Conservation (phyloP, 1,140 invertebrate species). For the Cyphomyrmex costatus region DNA sequence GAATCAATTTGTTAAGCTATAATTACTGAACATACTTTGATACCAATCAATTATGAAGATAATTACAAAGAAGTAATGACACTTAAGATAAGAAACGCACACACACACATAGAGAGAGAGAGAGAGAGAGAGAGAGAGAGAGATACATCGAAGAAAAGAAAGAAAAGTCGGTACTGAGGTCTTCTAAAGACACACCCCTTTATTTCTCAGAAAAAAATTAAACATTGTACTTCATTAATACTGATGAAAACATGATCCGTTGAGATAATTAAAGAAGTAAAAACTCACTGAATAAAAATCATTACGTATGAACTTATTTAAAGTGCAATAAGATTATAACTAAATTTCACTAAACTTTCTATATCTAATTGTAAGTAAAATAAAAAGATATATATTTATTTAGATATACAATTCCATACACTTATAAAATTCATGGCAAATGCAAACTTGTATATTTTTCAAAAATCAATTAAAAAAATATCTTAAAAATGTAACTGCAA, state of each 20-base stretch:
- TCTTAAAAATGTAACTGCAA: neutral
- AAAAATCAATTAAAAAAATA: neutral
- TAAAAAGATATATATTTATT: neutral
- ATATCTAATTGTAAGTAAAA: neutral
- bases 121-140: too few species aligned
- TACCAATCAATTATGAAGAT: constrained; percentile 16
- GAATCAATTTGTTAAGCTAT: neutral
- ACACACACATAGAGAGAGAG: too few species aligned
- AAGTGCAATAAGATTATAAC: neutral
- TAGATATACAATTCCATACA: neutral
- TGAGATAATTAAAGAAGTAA: too few species aligned
- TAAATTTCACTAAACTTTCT: constrained; percentile 11
- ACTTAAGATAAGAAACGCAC: too few species aligned
- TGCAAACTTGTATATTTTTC: neutral
- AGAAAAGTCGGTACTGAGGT: too few species aligned
- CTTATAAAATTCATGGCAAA: neutral
- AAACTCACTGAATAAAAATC: neutral
- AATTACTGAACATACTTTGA: neutral
- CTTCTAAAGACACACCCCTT: too few species aligned
- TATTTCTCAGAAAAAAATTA: too few species aligned
- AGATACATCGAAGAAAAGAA: too few species aligned
- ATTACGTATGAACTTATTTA: neutral
- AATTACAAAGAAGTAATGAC: constrained; percentile 1
- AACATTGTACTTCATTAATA: too few species aligned
- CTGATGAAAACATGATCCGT: too few species aligned